Base-by-base conservation (phyloP, 1,140 invertebrate species). In the Zaprionus kolodkinae region DNA sequence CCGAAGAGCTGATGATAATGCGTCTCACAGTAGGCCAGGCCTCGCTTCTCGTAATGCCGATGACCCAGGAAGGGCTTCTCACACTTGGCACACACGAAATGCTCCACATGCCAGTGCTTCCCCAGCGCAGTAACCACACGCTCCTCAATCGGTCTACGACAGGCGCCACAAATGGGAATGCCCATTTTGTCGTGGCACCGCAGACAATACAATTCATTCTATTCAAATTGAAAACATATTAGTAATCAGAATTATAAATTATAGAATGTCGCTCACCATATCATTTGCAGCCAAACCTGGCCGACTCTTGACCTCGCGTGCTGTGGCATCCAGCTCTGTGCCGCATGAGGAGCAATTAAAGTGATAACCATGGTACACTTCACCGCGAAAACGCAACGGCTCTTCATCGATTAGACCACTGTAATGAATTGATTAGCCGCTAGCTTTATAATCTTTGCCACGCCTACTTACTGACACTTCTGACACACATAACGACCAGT, bases 181-280 rank as follows among this genome's bases (percentile, higher is more conserved):
- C 99, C 99, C 98, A 99, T 99, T 94, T 99, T 99, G 92, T 99
- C 99, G 93, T 99, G 99, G 89, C 99, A 99, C 68, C 98, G 95
- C 30, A 99, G 94, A 92, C 99, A 99, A 92, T 99, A 99, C 7
- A 99, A 93, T 91, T 99, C 98, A 91, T 98, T 98, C 83, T 87
- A 55, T 43, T 6, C 0, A 74, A 71, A 66, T 27, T 25, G 2
- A 30, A 40, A 52, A 36, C 0, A 15, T 33, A 27, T 27, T n/a
- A 30, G 6, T n/a, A 25, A 27, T 6, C 9, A 21, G 1, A 25
- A 12, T 30, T 15, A n/a, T 27, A 35, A n/a, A 17, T 1, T 15
- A 45, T 17, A 30, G 11, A 15, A 7, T 12, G 13, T 50, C 17
- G 67, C 78, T 36, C 45, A 83, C 83, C 95, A 97, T 96, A 93